These are phyloP conservation scores for Mamestra brassicae DNA, from an alignment of 2,888 invertebrate species.

Conservation along the genomic window DNA sequence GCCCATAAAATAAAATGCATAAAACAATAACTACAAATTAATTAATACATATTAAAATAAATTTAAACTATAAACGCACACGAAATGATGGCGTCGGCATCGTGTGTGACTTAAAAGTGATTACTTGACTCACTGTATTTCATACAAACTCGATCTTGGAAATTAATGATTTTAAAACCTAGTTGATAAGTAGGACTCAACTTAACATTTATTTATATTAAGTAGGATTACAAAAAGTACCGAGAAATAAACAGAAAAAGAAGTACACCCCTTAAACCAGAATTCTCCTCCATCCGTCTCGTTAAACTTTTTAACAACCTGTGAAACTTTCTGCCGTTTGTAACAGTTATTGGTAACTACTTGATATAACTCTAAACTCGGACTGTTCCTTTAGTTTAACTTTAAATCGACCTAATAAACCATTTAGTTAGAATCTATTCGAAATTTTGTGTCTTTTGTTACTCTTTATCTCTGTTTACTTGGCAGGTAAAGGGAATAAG, in stretches of 20 bases:
- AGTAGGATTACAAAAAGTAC: neutral
- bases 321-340: constrained; percentile 44
- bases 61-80: too few relatives aligned
- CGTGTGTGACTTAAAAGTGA: too few relatives aligned
- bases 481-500: neutral
- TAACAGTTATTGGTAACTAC: constrained; percentile 41
- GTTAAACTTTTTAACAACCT: constrained; percentile 58
- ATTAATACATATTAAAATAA: too few relatives aligned
- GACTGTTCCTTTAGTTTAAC: constrained; percentile 30
- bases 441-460: neutral
- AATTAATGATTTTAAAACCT: too few relatives aligned
- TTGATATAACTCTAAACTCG: constrained; percentile 14
- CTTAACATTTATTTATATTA: too few relatives aligned
- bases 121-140: too few relatives aligned
- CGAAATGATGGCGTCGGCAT: too few relatives aligned
- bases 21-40: too few relatives aligned
- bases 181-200: too few relatives aligned
- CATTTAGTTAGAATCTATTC: constrained; percentile 4
- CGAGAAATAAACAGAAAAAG: neutral
- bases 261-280: constrained; percentile 19
- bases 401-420: constrained; percentile 46
- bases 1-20: too few relatives aligned
- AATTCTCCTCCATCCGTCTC: constrained; percentile 29
- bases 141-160: too few relatives aligned
- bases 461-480: neutral